Base-by-base conservation (phyloP, 2,797 vertebrate genomes). In the Enteromius viviparus region DNA sequence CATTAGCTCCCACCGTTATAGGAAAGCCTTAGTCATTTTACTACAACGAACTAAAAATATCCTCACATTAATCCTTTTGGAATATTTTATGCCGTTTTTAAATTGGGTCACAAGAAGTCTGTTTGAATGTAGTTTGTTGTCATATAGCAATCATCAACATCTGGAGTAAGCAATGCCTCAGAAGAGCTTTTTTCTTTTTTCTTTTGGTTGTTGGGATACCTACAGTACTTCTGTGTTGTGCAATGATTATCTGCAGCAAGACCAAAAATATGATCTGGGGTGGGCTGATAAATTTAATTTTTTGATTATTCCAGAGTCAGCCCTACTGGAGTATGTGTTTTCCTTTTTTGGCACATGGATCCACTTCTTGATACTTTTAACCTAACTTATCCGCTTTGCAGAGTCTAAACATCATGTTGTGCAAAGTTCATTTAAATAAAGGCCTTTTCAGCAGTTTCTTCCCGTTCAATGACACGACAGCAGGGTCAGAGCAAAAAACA, bases 371-470 rank as follows among this genome's bases (percentile, higher is more conserved):
- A n/a, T 45, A 42, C 26, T 72, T 72, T 72, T 15, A 79, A 69
- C 87, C 68, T 85, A 84, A 85, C 68, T 76, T 69, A 87, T 85
- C 79, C 58, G 11, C 65, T 60, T 62, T 55, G 29, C 64, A 62
- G 32, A 71, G 64, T 60, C 80, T 70, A 53, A 87, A 87, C 60
- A 76, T 76, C 65, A 79, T 74, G 77, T 68, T 71, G 47, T 12
- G 74, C 70, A 21, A 32, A 15, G 76, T 71, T 74, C 45, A 55
- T 66, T 87, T 78, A 76, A 85, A 81, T 68, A 68, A 79, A 88
- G 40, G 47, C 70, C 78, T 49, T 70, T 69, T 85, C 81, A 85
- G 87, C 87, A 81, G 45, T 75, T 84, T 82, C 26, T n/a, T 34
- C 3, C 32, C 42, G 49, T 68, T 81, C 74, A 70, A 49, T 85